phyloP scores from a whole-genome alignment of 2,888 invertebrate genomes.

The Brachynemurus nebulosus region DNA sequence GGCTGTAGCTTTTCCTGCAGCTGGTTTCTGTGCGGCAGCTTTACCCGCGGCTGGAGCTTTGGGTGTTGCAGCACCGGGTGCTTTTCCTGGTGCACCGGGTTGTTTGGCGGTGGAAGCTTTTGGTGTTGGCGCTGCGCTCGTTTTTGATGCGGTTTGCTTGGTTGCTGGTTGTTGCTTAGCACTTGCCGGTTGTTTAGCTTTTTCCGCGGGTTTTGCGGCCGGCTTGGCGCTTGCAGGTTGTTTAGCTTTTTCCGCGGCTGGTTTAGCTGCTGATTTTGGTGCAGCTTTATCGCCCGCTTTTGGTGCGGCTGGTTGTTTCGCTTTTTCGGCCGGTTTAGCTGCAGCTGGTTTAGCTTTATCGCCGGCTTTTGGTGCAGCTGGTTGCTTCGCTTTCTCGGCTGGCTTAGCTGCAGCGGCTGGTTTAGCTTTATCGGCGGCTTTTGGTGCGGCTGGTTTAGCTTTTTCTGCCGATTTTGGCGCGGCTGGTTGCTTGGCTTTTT shows the following conservation, averaged over 20 bases:
- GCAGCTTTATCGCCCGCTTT: neutral
- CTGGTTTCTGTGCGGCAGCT: conserved; percentile 40
- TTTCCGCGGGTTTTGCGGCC: too few species aligned
- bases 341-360: conserved; percentile 26
- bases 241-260: too few species aligned
- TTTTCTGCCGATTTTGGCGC: conserved; percentile 25
- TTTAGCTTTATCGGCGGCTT: conserved; percentile 27
- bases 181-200: too few species aligned
- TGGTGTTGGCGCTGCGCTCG: too few species aligned
- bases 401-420: conserved; percentile 28
- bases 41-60: too few species aligned
- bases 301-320: conserved; percentile 18
- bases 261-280: too few species aligned
- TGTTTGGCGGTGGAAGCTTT: too few species aligned
- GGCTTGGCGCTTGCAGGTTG: too few species aligned
- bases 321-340: conserved; percentile 23
- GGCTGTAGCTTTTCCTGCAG: conserved; percentile 17
- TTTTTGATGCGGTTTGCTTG: too few species aligned
- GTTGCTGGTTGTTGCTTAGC: too few species aligned
- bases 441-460: conserved; percentile 28
- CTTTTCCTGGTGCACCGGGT: too few species aligned
- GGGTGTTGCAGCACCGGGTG: too few species aligned
- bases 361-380: conserved; percentile 13
- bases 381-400: conserved; percentile 16
- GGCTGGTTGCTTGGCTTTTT: conserved; percentile 21